Evolutionary conservation across 2,797 vertebrate species (phyloP).

Genomic region (Thamnophis elegans): DNA sequence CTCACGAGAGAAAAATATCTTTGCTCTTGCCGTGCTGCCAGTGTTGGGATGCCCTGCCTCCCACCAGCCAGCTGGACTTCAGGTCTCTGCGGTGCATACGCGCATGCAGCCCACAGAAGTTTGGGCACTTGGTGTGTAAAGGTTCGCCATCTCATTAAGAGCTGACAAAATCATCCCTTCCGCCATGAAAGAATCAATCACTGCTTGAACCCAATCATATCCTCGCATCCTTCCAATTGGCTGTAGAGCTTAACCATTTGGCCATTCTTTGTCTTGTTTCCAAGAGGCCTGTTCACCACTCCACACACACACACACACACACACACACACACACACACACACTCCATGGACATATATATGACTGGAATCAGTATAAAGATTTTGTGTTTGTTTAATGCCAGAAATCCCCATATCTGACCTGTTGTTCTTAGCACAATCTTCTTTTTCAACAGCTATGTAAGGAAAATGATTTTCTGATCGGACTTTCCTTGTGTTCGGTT

Average conservation of each 20-base stretch:
- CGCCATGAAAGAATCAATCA: not conserved
- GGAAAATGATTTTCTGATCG: not conserved
- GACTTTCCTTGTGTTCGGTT: not conserved
- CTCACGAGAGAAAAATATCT: no score
- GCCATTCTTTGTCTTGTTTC: not conserved
- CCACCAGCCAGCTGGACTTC: no score
- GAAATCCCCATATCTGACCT: not conserved
- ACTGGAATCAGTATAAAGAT: not conserved
- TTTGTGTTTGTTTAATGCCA: not conserved
- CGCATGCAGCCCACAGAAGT: no score
- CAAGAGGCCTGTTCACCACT: not conserved
- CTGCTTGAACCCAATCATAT: not conserved
- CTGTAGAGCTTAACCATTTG: not conserved
- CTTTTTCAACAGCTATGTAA: not conserved
- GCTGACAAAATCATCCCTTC: not conserved
- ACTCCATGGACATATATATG: not conserved
- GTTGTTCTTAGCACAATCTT: not conserved
- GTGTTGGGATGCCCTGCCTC: no score
- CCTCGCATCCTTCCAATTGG: not conserved
- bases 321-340: fast-evolving
- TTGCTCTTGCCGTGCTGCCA: no score
- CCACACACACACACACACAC: fast-evolving
- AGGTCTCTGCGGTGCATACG: no score
- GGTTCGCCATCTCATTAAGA: not conserved
- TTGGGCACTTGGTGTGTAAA: no score